phyloP scores from a whole-genome alignment of 2,113 vertebrate species.

The Corythaeola cristata region DNA sequence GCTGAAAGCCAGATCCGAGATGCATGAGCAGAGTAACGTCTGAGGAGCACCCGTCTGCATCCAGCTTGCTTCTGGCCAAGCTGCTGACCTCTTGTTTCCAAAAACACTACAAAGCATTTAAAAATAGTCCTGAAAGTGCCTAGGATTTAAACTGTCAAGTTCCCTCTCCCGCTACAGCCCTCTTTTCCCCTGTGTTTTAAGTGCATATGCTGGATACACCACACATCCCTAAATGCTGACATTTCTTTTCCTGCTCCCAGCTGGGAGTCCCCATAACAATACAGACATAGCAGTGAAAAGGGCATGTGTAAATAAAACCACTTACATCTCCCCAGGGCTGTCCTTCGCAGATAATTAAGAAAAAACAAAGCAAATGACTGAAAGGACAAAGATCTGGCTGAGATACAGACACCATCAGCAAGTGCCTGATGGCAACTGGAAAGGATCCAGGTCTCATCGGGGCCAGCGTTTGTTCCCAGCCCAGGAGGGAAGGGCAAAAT shows the following conservation, averaged over 20 bases:
- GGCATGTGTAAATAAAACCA: not conserved
- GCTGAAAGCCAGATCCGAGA: not conserved
- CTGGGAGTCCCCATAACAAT: not conserved
- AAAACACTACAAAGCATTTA: not conserved
- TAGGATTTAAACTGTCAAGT: not conserved
- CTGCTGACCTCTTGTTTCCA: not conserved
- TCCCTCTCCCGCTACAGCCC: not conserved
- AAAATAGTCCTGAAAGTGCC: not conserved
- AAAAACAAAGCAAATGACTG: not conserved
- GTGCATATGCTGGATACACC: rapidly evolving
- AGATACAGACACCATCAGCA: not conserved
- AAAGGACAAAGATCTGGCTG: constrained; percentile 30
- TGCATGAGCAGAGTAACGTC: rapidly evolving
- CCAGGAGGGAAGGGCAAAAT: not conserved
- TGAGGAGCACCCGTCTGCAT: not conserved
- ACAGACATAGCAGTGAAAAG: not conserved
- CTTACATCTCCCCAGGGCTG: not conserved
- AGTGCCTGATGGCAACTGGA: not conserved
- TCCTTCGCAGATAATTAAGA: not conserved
- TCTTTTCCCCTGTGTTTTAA: not conserved
- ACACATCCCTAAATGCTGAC: not conserved
- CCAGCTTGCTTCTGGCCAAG: not conserved
- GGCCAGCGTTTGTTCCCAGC: not conserved
- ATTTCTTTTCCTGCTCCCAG: not conserved
- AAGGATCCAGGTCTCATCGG: not conserved